Evolutionary conservation across 1,140 invertebrate genomes (phyloP), one percentile per base, ranked within the genome.

Genomic region (Campoletis sonorensis): DNA sequence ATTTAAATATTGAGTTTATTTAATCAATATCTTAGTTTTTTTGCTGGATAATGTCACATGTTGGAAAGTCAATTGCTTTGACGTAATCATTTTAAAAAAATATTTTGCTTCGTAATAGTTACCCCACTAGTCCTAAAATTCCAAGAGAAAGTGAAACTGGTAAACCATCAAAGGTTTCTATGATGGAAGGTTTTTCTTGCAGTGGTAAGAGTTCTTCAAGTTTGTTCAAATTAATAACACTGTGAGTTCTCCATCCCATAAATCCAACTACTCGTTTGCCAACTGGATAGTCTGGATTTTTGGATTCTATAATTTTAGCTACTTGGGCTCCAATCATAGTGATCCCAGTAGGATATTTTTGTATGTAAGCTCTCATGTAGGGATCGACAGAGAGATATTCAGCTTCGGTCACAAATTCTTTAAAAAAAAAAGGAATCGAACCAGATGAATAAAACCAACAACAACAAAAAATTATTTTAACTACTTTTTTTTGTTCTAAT

Each of bases 341-440:
- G n/a, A 87, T 90, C 15, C 93, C 94, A 45, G 92, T 67, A 79
- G 93, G 92, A 81, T 92, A 89, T n/a, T 86, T 86, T 71, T 86
- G 87, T 85, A 92, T 89, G 78, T 94, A 94, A 0, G 91, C 90
- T 83, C 95, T 91, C 94, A 95, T 95, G 82, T 95, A 96, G 49
- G 95, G 95, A 89, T 96, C 95, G 4, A 96, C 95, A 79, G 95
- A 95, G 2, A 95, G 84, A 84, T 93, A 95, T 84, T 95, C 93
- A 11, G 95, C 95, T 92, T 96, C 90, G 21, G 93, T 91, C 51
- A 95, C 89, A 86, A 94, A 93, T 89, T 96, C 94, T 95, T 86
- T 5, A 82, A 21, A 54, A n/a, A 54, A 8, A 54, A n/a, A 58
- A 7, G 61, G 30, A 33, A 33, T 26, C 75, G 16, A 58, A 78